A percentile compares a stretch with the other conserved stretches of the same genome.
These are phyloP conservation scores for Acanthurus lineatus DNA, from an alignment of 2,797 vertebrate species.

Conservation along the genomic window DNA sequence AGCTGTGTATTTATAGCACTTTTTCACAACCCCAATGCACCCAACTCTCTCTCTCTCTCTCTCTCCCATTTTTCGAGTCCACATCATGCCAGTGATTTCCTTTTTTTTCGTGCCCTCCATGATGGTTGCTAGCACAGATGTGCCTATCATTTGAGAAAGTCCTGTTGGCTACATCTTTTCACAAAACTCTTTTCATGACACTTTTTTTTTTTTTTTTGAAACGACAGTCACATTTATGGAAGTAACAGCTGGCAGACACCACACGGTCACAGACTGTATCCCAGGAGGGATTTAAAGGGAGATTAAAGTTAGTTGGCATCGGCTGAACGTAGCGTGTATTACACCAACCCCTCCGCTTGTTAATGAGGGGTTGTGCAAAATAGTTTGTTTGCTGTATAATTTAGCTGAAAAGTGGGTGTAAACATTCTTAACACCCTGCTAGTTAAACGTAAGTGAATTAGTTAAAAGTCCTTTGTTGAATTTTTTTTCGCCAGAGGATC, in stretches of 20 bases:
- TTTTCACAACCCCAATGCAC: slow-evolving; percentile 16
- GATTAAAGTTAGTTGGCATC: slow-evolving; percentile 50
- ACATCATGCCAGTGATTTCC: slow-evolving; percentile 18
- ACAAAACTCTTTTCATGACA: slow-evolving; percentile 18
- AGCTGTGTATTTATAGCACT: slow-evolving; percentile 42
- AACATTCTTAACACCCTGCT: slow-evolving; percentile 2
- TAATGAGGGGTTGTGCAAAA: slow-evolving; percentile 31
- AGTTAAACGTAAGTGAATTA: slow-evolving; percentile 16
- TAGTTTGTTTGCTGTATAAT: slow-evolving; percentile 36
- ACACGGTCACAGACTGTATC: slow-evolving; percentile 23
- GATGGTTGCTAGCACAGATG: slow-evolving; percentile 19
- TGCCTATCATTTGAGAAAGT: slow-evolving; percentile 33
- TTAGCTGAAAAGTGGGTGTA: slow-evolving; percentile 23
- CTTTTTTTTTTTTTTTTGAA: slow-evolving; percentile 7
- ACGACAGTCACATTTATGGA: slow-evolving; percentile 19
- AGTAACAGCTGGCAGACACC: slow-evolving; percentile 46
- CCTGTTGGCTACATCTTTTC: slow-evolving; percentile 27
- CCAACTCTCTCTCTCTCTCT: slow-evolving; percentile 1
- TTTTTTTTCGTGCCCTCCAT: slow-evolving; percentile 19
- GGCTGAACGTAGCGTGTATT: slow-evolving; percentile 15
- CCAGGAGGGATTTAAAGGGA: slow-evolving; percentile 49
- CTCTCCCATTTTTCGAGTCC: slow-evolving; percentile 13
- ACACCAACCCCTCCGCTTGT: slow-evolving; percentile 22
- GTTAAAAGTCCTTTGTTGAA: slow-evolving; percentile 1
- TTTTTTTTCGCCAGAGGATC: not conserved